Conservation (phyloP, 2,797 vertebrate genomes). For the Sebastes taczanowskii region DNA sequence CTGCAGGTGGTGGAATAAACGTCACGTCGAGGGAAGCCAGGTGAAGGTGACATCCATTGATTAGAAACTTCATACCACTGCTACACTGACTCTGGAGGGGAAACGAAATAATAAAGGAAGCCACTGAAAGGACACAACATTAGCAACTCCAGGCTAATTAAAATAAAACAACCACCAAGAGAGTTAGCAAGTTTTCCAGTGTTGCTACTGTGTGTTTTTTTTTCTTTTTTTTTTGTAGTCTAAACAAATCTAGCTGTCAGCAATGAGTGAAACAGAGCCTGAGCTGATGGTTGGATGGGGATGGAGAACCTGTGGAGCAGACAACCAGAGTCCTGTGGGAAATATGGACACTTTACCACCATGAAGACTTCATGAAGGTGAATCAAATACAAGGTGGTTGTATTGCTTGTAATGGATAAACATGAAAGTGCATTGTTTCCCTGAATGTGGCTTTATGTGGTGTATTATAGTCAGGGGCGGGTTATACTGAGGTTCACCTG, state of each 20-base stretch:
- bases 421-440: accelerated
- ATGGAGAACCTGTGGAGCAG: background rate
- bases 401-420: background rate
- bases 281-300: background rate
- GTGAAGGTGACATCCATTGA: background rate
- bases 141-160: background rate
- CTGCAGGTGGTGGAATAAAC: too few species aligned
- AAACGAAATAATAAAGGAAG: too few species aligned
- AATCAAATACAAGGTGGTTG: background rate
- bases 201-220: too few species aligned
- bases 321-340: background rate
- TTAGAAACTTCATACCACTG: background rate
- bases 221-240: too few species aligned
- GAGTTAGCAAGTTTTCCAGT: background rate
- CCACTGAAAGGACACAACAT: background rate
- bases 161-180: background rate
- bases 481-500: accelerated
- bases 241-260: background rate
- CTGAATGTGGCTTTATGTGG: background rate
- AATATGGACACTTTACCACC: background rate
- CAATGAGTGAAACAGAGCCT: background rate
- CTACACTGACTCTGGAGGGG: too few species aligned
- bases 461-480: background rate
- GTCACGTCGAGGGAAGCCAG: too few species aligned
- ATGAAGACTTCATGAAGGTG: background rate